Base-by-base conservation (phyloP, 2,113 vertebrate genomes). In the Pseudopipra pipra region DNA sequence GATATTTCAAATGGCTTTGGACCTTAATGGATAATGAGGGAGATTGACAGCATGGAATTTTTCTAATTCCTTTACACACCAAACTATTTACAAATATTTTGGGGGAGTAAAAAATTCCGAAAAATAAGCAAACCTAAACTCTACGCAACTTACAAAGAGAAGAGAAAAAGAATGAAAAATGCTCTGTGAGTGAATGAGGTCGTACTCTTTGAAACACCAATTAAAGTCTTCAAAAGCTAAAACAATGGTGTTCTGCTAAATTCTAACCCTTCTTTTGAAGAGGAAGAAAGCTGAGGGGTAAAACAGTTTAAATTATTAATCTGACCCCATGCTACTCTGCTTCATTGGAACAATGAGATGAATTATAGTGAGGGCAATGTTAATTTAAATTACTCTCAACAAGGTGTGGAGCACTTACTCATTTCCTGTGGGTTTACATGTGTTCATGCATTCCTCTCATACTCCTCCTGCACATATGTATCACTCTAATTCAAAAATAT, bases 331-430 rank as follows among this genome's bases (percentile, higher is more conserved):
- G 65, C 72, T 95, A 72, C 47, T 27, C 55, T 75, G 68, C 75
- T 74, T 81, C 72, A 82, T 12, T 89, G 72, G 52, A 93, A 93
- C 56, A 81, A 85, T 28, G 41, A 89, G 80, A 92, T 75, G 72
- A 93, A 96, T 96, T 92, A 90, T 39, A 88, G 92, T 18, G 72
- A 86, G 90, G 68, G 61, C 52, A 92, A 68, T 54, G 52, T 75
- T 96, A 78, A 84, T 92, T 95, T 75, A 95, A 97, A 97, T 95
- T 84, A 96, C 79, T 87, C 76, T 81, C 83, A 93, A 86, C 73
- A 72, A 93, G 85, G 65, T 89, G 75, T 61, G 56, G 72, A 92
- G 56, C 56, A 68, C 61, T 81, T 54, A 87, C 0, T 66, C 72
- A 49, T 90, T 95, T 89, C 76, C 81, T 61, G 9, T 13, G 47